phyloP scores from a whole-genome alignment of 2,797 vertebrate genomes.

The Dermochelys coriacea region DNA sequence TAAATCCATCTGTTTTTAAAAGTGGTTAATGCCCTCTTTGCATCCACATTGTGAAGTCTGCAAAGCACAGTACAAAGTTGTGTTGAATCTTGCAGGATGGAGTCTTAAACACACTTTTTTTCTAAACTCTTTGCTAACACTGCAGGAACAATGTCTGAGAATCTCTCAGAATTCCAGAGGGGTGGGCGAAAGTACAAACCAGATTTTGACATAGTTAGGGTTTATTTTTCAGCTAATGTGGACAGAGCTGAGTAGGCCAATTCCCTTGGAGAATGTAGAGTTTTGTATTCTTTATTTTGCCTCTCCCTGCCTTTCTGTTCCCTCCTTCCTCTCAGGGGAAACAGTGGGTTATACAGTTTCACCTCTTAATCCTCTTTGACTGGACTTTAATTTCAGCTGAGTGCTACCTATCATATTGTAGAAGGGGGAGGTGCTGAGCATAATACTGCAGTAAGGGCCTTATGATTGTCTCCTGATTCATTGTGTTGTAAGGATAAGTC shows the following conservation, averaged over 20 bases:
- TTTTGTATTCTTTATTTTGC: neutral
- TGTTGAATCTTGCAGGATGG: neutral
- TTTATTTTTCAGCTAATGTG: neutral
- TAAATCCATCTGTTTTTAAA: conserved; percentile 32
- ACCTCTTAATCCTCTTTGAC: conserved; percentile 50
- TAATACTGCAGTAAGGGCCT: conserved; percentile 44
- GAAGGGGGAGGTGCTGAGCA: neutral
- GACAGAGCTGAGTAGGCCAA: neutral
- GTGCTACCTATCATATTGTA: conserved; percentile 10
- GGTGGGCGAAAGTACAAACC: neutral
- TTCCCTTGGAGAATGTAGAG: neutral
- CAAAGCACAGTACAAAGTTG: neutral
- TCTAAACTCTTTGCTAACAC: neutral
- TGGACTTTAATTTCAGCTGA: conserved; percentile 52
- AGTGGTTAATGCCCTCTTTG: neutral
- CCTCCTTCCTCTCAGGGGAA: neutral
- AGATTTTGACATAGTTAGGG: neutral
- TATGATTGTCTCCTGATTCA: conserved; percentile 50
- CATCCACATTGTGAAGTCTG: conserved; percentile 22
- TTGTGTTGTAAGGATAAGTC: conserved; percentile 57
- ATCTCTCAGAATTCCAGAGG: neutral
- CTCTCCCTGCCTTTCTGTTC: conserved; percentile 23
- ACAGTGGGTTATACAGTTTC: conserved; percentile 5
- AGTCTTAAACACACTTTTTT: neutral
- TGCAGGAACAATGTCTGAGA: neutral